Conservation (phyloP, 2,113 vertebrate genomes). For the Asarcornis scutulata region DNA sequence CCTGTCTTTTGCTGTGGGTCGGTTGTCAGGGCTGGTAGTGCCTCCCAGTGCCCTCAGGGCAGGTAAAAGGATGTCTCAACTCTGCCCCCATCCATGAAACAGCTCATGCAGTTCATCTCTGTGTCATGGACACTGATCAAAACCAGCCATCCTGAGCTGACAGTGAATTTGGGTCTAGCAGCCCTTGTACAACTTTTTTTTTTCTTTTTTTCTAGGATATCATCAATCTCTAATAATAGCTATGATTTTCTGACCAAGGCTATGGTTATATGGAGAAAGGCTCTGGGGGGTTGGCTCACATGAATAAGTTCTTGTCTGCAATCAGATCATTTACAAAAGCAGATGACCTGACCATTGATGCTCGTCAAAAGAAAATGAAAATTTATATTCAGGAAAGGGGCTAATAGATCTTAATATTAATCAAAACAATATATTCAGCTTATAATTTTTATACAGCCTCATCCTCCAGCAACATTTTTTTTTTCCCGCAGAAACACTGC, state of each 20-base stretch:
- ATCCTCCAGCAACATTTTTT: background rate
- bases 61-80: background rate
- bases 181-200: background rate
- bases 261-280: background rate
- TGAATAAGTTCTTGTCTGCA: background rate
- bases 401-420: background rate
- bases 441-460: background rate
- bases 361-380: background rate
- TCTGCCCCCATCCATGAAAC: background rate
- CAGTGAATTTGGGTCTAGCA: background rate
- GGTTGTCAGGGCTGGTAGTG: background rate
- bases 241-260: background rate
- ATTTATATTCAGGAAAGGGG: background rate
- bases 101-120: background rate
- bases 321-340: background rate
- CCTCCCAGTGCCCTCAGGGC: background rate
- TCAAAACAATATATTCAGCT: background rate
- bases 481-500: background rate
- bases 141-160: background rate
- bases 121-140: accelerated
- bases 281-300: background rate
- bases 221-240: background rate
- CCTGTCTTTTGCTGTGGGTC: background rate
- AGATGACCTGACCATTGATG: background rate
- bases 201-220: background rate